Evolutionary conservation across 2,113 vertebrate genomes (phyloP).

Genomic region (Scophthalmus maximus): DNA sequence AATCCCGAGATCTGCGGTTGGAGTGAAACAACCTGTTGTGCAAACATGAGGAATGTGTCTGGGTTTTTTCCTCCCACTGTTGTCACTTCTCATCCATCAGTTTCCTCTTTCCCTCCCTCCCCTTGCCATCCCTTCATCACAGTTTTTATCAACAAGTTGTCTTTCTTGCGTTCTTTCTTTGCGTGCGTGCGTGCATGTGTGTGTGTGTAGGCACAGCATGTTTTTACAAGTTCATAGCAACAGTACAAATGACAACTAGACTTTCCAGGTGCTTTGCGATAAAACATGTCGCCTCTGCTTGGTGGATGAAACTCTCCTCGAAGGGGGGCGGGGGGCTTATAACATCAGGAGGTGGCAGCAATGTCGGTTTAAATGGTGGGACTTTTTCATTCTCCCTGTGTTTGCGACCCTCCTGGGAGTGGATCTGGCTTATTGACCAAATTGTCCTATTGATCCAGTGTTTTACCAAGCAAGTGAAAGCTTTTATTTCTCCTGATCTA

Average conservation of each 20-base stretch:
- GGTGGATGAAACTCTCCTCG: no score
- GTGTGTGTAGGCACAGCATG: no score
- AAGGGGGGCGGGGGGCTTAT: no score
- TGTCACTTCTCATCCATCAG: constrained; percentile 10
- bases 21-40: constrained; percentile 30
- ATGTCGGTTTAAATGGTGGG: no score
- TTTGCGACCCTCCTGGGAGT: neutral
- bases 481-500: neutral
- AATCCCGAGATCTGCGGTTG: constrained; percentile 6
- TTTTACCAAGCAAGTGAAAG: neutral
- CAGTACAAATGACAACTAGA: no score
- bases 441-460: neutral
- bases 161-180: neutral
- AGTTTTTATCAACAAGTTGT: constrained; percentile 1
- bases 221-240: no score
- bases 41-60: constrained; percentile 13
- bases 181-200: neutral
- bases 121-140: neutral
- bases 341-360: no score
- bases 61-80: neutral
- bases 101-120: neutral
- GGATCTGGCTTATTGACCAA: neutral
- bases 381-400: neutral
- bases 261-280: no score
- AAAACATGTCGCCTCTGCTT: no score